Base-by-base conservation (phyloP, 2,888 invertebrate genomes). In the Catocala nupta region DNA sequence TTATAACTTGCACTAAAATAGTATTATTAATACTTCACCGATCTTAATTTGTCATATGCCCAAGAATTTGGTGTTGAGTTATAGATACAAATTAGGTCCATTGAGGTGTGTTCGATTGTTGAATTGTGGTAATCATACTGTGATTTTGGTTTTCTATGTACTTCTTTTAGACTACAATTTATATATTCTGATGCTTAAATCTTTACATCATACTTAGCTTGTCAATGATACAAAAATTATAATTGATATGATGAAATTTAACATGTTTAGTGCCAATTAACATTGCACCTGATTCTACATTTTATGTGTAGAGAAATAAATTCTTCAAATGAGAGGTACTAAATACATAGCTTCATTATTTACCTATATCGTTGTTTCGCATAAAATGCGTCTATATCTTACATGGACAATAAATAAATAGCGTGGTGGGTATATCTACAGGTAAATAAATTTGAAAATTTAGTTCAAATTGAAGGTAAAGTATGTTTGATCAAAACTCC, bases 141-240 rank as follows among this genome's bases (percentile, higher is more conserved):
- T 78, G 79, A 76, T 77, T 77, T 75, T 71, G 55, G 56, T 71
- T 78, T 72, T 65, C 65, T 61, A 68, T 68, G 60, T 54, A 61
- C 51, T 59, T 69, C 48, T 63, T 74, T 71, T 78, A 70, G 66
- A 70, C 44, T 1, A 3, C 25, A 54, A 63, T 67, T 65, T 65
- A 67, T 61, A 53, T 65, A 63, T 72, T 61, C 65, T 58, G 49
- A 45, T 65, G 53, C 52, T 65, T 57, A 55, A n/a, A 54, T 65
- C 52, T 71, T 72, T 54, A 63, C 54, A 64, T 12, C 13, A 9
- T 54, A 49, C 47, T 60, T 56, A 51, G 34, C 12, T 44, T 13
- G 42, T 49, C 55, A 16, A 39, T 16, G 9, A 13, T 16, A 9
- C 34, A 34, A 11, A 36, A 55, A 47, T 47, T 42, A 43, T 33